Conservation (phyloP, 1,140 invertebrate genomes). For the Cotesia vestalis region DNA sequence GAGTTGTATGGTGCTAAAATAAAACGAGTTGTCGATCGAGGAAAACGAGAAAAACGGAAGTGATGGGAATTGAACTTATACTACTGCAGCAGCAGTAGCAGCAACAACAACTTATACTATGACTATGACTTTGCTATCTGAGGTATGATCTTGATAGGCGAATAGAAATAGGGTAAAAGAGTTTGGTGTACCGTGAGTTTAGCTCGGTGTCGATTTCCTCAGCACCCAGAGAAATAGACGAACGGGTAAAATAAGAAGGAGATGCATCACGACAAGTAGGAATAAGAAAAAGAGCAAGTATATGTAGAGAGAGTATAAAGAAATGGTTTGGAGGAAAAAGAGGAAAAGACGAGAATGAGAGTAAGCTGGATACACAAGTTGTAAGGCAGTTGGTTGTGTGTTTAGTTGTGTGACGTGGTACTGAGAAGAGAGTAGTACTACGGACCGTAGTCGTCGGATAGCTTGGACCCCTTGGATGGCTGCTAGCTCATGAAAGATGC, state of each 20-base stretch:
- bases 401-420: slow-evolving; percentile 19
- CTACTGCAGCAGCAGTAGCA: neutral
- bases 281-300: slow-evolving; percentile 2
- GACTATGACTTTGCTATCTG: neutral
- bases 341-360: neutral
- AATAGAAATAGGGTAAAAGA: slow-evolving; percentile 42
- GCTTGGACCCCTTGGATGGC: slow-evolving; percentile 64
- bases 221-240: slow-evolving; percentile 23
- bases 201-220: slow-evolving; percentile 34
- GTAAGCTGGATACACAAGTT: too few relatives aligned
- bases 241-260: slow-evolving; percentile 10
- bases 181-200: slow-evolving; percentile 39
- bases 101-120: neutral
- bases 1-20: slow-evolving; percentile 15
- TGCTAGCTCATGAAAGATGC: slow-evolving; percentile 66
- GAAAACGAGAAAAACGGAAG: slow-evolving; percentile 9
- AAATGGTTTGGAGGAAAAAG: neutral
- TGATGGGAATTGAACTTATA: neutral
- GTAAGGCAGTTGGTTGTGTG: neutral
- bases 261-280: neutral
- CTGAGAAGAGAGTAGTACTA: slow-evolving; percentile 44
- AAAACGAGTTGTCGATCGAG: slow-evolving; percentile 23
- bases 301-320: slow-evolving; percentile 24
- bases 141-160: slow-evolving; percentile 47
- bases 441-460: slow-evolving; percentile 43